These are phyloP conservation scores for Disparrhopalites patrizii DNA, from an alignment of 2,888 invertebrate genomes.

Conservation along the genomic window DNA sequence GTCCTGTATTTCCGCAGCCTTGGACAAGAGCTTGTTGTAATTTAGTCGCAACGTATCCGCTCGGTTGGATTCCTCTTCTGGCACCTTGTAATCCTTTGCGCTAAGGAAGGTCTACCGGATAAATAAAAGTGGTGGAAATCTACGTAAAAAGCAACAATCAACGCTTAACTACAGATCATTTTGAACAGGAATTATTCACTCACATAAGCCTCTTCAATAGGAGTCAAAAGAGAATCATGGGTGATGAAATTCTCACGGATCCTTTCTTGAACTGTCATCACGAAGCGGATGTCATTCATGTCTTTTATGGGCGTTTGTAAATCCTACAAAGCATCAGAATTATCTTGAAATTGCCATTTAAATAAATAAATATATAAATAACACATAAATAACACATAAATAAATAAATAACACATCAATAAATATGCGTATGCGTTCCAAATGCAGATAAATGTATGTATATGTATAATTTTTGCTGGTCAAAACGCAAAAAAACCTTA, in stretches of 20 bases:
- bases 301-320: slow-evolving; percentile 68
- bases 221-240: slow-evolving; percentile 70
- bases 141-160: too few relatives aligned
- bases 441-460: background rate
- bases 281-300: slow-evolving; percentile 61
- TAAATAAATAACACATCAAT: too few relatives aligned
- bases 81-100: slow-evolving; percentile 55
- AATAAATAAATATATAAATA: background rate
- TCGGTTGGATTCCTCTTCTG: slow-evolving; percentile 72
- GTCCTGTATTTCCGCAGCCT: slow-evolving; percentile 67
- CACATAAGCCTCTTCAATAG: slow-evolving; percentile 73
- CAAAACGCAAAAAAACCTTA: background rate
- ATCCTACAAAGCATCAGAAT: slow-evolving; percentile 51
- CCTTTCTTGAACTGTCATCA: slow-evolving; percentile 71
- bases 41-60: slow-evolving; percentile 73
- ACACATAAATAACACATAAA: background rate
- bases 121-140: too few relatives aligned
- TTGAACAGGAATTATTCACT: too few relatives aligned
- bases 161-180: too few relatives aligned
- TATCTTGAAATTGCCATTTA: background rate
- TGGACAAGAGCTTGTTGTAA: slow-evolving; percentile 69
- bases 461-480: background rate
- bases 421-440: too few relatives aligned
- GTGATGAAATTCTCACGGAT: slow-evolving; percentile 74
- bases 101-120: slow-evolving; percentile 59